Conservation (phyloP, 2,797 vertebrate genomes). For the Alca torda region DNA sequence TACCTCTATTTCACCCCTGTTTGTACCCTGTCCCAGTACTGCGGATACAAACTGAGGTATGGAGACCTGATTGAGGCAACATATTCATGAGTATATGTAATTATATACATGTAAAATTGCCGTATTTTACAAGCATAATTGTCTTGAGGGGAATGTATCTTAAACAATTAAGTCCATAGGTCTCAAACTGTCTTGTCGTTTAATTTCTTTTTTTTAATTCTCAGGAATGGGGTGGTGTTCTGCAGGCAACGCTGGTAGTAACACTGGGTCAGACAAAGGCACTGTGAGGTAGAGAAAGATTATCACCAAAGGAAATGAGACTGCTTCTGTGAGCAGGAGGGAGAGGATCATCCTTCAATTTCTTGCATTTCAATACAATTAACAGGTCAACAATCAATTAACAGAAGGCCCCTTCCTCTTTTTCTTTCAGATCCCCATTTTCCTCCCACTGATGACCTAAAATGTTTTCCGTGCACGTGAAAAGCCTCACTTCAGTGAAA, state of each 20-base stretch:
- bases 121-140: neutral
- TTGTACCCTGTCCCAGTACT: neutral
- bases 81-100: neutral
- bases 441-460: neutral
- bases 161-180: neutral
- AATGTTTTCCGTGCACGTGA: neutral
- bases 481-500: neutral
- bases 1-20: neutral
- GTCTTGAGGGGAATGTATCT: neutral
- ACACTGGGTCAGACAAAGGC: neutral
- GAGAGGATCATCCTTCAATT: neutral
- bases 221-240: neutral
- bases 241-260: rapidly evolving
- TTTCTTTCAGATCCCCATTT: neutral
- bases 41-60: neutral
- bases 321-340: neutral
- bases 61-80: neutral
- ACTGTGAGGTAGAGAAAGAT: neutral
- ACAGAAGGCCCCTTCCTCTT: neutral
- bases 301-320: neutral
- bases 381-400: neutral
- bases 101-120: neutral
- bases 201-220: neutral
- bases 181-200: neutral
- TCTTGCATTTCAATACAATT: conserved; percentile 1